phyloP scores from a whole-genome alignment of 2,113 vertebrate genomes.

The Ceuthmochares aereus region DNA sequence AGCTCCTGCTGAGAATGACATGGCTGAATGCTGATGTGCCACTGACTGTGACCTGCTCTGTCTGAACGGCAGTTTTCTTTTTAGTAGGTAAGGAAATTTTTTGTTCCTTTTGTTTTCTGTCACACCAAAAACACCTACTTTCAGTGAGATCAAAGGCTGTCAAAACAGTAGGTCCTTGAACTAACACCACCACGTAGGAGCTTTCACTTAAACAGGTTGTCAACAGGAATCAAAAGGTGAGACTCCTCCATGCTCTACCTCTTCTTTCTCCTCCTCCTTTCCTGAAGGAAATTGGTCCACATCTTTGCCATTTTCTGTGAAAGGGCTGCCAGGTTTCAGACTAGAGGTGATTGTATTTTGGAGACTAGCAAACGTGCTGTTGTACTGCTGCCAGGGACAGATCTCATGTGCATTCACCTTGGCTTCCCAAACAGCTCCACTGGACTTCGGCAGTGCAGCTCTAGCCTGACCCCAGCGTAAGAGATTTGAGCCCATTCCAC shows the following conservation, averaged over 20 bases:
- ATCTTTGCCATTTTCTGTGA: background rate
- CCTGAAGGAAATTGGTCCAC: background rate
- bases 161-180: background rate
- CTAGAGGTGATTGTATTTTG: conserved; percentile 45
- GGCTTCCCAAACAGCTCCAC: background rate
- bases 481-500: background rate
- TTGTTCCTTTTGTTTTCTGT: background rate
- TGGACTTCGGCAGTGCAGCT: background rate
- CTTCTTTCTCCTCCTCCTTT: background rate
- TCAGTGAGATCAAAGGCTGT: conserved; percentile 24
- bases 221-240: background rate
- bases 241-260: background rate
- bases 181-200: background rate
- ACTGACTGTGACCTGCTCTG: background rate
- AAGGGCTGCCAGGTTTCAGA: conserved; percentile 42
- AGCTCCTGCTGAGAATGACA: background rate
- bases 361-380: conserved; percentile 19
- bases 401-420: conserved; percentile 12
- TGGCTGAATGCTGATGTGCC: background rate
- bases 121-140: background rate
- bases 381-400: conserved; percentile 29
- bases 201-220: background rate
- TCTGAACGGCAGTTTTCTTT: background rate
- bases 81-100: background rate
- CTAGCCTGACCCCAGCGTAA: background rate